Percentiles rank a stretch among this genome's conserved stretches.
phyloP scores from a whole-genome alignment of 2,797 vertebrate genomes.

The Kryptolebias ocellatus region DNA sequence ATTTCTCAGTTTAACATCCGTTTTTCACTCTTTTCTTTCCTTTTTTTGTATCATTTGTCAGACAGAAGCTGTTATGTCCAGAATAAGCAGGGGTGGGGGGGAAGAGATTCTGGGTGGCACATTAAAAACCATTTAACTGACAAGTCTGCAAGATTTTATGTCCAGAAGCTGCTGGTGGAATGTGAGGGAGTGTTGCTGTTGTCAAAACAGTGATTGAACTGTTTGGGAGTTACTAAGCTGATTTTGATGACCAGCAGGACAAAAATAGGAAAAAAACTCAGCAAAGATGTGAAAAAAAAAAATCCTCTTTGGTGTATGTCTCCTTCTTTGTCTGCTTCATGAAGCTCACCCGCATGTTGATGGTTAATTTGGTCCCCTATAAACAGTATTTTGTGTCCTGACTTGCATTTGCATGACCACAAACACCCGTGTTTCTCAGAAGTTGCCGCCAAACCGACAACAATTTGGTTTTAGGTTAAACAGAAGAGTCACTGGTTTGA shows the following conservation, averaged over 20 bases:
- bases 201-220: slow-evolving; percentile 77
- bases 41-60: slow-evolving; percentile 14
- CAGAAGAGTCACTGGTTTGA: slow-evolving; percentile 24
- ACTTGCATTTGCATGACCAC: slow-evolving; percentile 28
- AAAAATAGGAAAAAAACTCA: slow-evolving; percentile 8
- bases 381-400: slow-evolving; percentile 14
- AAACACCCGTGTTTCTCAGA: slow-evolving; percentile 31
- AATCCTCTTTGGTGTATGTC: slow-evolving; percentile 1
- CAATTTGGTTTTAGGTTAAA: slow-evolving; percentile 52
- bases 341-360: slow-evolving; percentile 19
- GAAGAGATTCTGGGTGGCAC: slow-evolving; percentile 12
- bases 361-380: slow-evolving; percentile 12
- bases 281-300: slow-evolving; percentile 25
- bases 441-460: slow-evolving; percentile 46
- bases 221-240: slow-evolving; percentile 64
- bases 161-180: slow-evolving; percentile 55
- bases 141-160: slow-evolving; percentile 11
- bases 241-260: slow-evolving; percentile 37
- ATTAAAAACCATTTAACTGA: slow-evolving; percentile 32
- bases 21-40: background rate
- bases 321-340: slow-evolving; percentile 15
- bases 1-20: slow-evolving; percentile 17
- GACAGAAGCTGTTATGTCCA: slow-evolving; percentile 18
- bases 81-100: background rate
- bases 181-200: slow-evolving; percentile 65